Conservation (phyloP, 1,140 invertebrate genomes). For the Achatina immaculata region DNA sequence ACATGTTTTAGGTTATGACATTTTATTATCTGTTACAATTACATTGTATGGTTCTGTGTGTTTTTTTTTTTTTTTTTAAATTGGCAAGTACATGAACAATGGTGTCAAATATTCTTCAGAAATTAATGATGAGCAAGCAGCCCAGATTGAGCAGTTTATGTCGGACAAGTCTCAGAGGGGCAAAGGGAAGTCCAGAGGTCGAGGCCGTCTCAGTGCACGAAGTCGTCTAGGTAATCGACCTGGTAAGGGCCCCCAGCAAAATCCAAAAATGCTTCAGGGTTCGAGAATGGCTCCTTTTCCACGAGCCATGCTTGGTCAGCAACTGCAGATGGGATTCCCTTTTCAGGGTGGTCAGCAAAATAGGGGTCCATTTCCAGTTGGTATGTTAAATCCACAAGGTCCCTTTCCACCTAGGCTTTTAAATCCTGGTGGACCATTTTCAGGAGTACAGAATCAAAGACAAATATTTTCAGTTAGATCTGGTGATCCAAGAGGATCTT, state of each 20-base stretch:
- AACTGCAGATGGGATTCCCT: neutral
- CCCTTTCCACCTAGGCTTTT: neutral
- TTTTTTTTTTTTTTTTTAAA: neutral
- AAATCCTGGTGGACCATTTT: neutral
- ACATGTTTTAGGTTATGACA: no score
- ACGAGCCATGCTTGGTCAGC: neutral
- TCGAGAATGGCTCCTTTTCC: constrained; percentile 8
- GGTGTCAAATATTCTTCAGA: neutral
- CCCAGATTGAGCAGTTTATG: constrained; percentile 25
- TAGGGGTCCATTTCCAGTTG: constrained; percentile 19
- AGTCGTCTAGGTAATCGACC: constrained; percentile 12
- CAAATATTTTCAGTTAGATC: neutral
- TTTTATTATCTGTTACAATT: no score
- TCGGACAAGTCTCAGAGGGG: constrained; percentile 19
- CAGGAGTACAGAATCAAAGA: neutral
- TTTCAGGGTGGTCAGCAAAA: neutral
- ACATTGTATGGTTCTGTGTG: neutral
- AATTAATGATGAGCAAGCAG: constrained; percentile 38
- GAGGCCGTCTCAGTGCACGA: constrained; percentile 23
- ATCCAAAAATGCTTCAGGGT: neutral
- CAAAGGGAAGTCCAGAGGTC: neutral
- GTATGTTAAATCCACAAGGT: constrained; percentile 9
- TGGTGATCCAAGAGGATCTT: neutral
- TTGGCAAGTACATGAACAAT: neutral
- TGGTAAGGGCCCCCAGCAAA: neutral